Base-by-base conservation (phyloP, 2,888 invertebrate species). In the Aphidoletes aphidimyza region DNA sequence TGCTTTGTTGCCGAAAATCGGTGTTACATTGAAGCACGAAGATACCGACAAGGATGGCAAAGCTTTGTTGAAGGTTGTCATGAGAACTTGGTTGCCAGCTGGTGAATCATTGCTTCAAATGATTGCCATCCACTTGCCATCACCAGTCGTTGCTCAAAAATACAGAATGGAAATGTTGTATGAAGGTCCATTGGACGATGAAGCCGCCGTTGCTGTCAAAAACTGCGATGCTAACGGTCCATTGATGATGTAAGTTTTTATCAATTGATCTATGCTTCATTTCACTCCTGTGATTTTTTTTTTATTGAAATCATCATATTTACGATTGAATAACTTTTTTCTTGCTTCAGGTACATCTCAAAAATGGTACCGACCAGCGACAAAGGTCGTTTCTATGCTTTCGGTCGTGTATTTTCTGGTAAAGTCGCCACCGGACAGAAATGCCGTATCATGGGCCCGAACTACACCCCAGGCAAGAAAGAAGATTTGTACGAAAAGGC, bases 301-400 rank as follows among this genome's bases (percentile, higher is more conserved):
- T 11, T 9, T 9, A 9, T 42, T 42, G 11, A 42, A 9, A 42
- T 42, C 42, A 42, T 9, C 6, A 42, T n/a, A n/a, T n/a, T n/a
- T n/a, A n/a, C n/a, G n/a, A n/a, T n/a, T n/a, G n/a, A n/a, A n/a
- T n/a, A n/a, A n/a, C n/a, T n/a, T n/a, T n/a, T n/a, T n/a, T n/a
- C n/a, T n/a, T n/a, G n/a, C n/a, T n/a, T 54, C 9, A 54, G 54
- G 54, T 99, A 99, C 93, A 93, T 99, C 87, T 98, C 98, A 84
- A 99, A 99, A 92, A 99, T 99, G 99, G 99, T 99, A 90, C 99
- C 99, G 87, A 99, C 99, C 22, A 95, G 97, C 19, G 99, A 99
- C 91, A 99, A 99, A 92, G 99, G 99, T 86, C 96, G 99, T 90
- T 99, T 99, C 95, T 99, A 98, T 91, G 99, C 99, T 86, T 99